Evolutionary conservation across 2,113 vertebrate species (phyloP), one percentile per base, ranked within the genome.

Genomic region (Pedetes capensis): DNA sequence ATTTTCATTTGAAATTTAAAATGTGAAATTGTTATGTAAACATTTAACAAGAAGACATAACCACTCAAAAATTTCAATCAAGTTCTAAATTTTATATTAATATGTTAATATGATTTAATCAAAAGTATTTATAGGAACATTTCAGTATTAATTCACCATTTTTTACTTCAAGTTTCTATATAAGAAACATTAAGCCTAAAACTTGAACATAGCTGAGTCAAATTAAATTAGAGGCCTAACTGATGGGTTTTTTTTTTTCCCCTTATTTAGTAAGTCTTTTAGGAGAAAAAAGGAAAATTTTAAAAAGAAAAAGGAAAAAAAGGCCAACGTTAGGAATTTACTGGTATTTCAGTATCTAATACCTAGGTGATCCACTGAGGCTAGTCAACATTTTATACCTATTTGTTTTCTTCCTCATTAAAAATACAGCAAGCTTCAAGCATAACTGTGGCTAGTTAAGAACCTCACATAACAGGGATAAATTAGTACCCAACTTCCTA

Each of bases 1-100:
- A 51, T 89, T 95, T 88, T 55, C 81, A 92, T 39, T 82, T 90
- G 80, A 92, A 94, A 94, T 85, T n/a, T 66, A 64, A 69, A 82
- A 75, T 84, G 34, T 93, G 27, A 90, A 51, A 81, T 55, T 78
- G 5, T 55, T 85, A 92, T 39, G 23, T 87, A 93, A 90, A 88
- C n/a, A 95, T 61, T 69, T 86, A 72, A 66, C 16, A 96, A 93
- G 53, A 75, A 84, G 32, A 71, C 1, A 69, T 8, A 81, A 79
- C 61, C 47, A 55, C 5, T 42, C 64, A 89, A 88, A 94, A 75
- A 0, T 80, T 92, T 87, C 47, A 84, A 87, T 80, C 79, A 76
- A 37, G 8, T 76, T 89, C 42, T 80, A 79, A 89, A 80, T 68
- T 95, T 91, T 64, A 91, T 69, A 71, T 53, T 83, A 94, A 66